Conservation (phyloP, 1,140 invertebrate genomes). For the Psilanteris sp. region DNA sequence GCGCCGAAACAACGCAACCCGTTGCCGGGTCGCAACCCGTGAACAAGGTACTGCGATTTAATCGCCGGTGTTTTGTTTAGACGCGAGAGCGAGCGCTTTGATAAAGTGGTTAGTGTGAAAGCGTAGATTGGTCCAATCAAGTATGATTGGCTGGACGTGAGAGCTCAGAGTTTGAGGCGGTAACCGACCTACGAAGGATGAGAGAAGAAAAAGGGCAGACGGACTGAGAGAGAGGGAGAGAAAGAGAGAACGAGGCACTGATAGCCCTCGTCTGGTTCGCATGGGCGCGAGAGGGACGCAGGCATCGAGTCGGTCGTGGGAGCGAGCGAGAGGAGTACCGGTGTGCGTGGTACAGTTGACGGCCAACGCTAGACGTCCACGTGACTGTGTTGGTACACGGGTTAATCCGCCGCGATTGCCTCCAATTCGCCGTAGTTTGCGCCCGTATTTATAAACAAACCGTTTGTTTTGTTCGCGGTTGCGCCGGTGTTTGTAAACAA, state of each 20-base stretch:
- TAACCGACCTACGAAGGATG: constrained; percentile 37
- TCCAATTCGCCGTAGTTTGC: too few relatives aligned
- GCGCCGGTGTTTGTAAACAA: constrained; percentile 22
- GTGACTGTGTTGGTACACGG: constrained; percentile 47
- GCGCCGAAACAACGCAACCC: background rate
- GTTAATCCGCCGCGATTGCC: constrained; percentile 46
- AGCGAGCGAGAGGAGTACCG: too few relatives aligned
- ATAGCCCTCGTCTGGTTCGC: too few relatives aligned
- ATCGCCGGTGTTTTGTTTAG: constrained; percentile 76
- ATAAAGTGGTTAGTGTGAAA: constrained; percentile 78
- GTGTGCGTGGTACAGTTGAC: background rate
- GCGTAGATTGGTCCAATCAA: constrained; percentile 77
- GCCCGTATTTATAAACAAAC: too few relatives aligned
- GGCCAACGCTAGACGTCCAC: constrained; percentile 25
- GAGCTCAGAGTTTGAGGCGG: constrained; percentile 51
- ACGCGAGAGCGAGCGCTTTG: constrained; percentile 72
- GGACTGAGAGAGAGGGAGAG: constrained; percentile 7
- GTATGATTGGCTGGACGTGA: constrained; percentile 78
- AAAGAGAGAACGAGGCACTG: constrained; percentile 32
- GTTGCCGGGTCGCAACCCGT: too few relatives aligned
- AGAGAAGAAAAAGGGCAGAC: background rate
- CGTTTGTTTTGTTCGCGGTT: too few relatives aligned
- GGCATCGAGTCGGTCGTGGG: too few relatives aligned
- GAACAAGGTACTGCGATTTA: constrained; percentile 69
- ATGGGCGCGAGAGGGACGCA: too few relatives aligned